These are phyloP conservation scores for Apaloderma vittatum DNA, from an alignment of 2,113 vertebrate genomes.

Conservation along the genomic window DNA sequence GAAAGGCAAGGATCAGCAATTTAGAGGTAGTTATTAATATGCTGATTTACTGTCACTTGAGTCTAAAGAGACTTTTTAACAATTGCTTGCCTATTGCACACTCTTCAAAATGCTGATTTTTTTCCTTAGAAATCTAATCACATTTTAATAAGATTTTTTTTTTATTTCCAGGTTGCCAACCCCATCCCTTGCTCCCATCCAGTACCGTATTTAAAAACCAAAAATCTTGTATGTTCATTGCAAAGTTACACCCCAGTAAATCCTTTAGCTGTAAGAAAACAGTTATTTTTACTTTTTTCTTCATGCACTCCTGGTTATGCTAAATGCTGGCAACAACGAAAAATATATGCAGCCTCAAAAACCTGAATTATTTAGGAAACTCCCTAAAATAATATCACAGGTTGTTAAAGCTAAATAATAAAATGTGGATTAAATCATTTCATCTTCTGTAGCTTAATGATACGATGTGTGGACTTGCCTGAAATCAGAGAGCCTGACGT, in stretches of 20 bases:
- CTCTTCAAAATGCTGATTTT: conserved; percentile 47
- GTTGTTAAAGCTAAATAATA: conserved; percentile 29
- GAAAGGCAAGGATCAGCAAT: conserved; percentile 41
- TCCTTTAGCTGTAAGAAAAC: conserved; percentile 26
- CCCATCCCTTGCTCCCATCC: not conserved
- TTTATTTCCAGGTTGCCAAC: conserved; percentile 1
- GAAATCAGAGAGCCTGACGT: not conserved
- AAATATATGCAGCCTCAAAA: conserved; percentile 11
- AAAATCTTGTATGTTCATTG: conserved; percentile 1
- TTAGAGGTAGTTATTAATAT: conserved; percentile 51
- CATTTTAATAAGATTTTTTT: conserved; percentile 5
- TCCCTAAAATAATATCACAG: conserved; percentile 35
- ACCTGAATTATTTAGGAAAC: conserved; percentile 39
- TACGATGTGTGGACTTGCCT: not conserved
- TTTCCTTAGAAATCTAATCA: conserved; percentile 1
- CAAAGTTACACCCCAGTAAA: not conserved
- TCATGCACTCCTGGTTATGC: not conserved
- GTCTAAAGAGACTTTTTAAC: conserved; percentile 44
- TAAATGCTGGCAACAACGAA: not conserved
- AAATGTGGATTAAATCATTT: conserved; percentile 45
- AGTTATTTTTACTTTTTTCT: conserved; percentile 19
- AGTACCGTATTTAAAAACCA: not conserved
- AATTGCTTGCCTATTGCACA: conserved; percentile 13
- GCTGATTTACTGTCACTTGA: conserved; percentile 54
- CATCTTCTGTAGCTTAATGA: conserved; percentile 5